A percentile compares a stretch with the other conserved stretches of the same genome.
Conservation (phyloP, 2,797 vertebrate genomes). For the Pelobates cultripes region DNA sequence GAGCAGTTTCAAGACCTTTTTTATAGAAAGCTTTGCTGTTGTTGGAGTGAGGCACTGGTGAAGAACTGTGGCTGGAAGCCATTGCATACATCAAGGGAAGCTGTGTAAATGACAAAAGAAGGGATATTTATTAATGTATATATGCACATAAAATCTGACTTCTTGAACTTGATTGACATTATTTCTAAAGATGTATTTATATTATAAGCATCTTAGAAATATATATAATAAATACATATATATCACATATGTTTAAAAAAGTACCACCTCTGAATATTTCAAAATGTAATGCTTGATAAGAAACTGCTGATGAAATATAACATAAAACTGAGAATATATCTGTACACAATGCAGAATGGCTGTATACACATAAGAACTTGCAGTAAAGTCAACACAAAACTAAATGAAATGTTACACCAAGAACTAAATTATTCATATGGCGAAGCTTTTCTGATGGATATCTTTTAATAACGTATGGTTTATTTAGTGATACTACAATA, state of each 20-base stretch:
- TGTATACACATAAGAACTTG: neutral
- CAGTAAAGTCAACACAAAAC: conserved; percentile 12
- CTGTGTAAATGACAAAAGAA: conserved; percentile 60
- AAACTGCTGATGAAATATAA: no score
- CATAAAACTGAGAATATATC: no score
- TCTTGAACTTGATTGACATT: no score
- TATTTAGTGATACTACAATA: neutral
- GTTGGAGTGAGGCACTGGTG: conserved; percentile 82
- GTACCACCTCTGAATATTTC: no score
- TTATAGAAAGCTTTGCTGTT: conserved; percentile 81
- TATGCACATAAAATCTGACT: no score
- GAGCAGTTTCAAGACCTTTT: conserved; percentile 81
- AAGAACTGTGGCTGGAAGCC: conserved; percentile 92
- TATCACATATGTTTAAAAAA: no score
- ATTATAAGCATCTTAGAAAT: no score
- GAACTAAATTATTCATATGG: conserved; percentile 32
- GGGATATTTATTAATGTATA: no score
- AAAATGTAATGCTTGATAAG: no score
- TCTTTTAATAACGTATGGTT: neutral
- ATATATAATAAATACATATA: no score
- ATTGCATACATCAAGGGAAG: conserved; percentile 86
- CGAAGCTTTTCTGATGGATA: neutral
- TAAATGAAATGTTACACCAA: neutral
- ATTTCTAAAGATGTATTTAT: no score
- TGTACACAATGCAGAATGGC: no score